Percentiles rank a stretch among this genome's conserved stretches.
Conservation (phyloP, 1,140 invertebrate genomes). For the Metopolophium dirhodum region DNA sequence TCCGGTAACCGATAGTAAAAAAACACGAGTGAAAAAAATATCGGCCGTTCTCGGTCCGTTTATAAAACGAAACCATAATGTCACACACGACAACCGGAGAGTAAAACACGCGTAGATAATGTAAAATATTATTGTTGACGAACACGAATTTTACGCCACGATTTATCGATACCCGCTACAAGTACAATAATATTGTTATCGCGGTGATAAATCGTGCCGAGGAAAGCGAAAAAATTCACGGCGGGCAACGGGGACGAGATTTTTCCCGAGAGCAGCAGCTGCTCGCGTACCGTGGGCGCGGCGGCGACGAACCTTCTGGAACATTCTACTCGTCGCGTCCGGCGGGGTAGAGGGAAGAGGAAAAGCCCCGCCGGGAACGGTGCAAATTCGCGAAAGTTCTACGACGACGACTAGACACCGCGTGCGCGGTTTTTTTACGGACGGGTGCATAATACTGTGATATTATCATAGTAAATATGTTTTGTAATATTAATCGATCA, state of each 20-base stretch:
- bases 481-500: neutral
- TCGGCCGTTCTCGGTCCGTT: neutral
- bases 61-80: neutral
- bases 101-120: neutral
- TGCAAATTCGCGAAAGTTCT: neutral
- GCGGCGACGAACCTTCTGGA: conserved; percentile 47
- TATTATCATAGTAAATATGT: too few species aligned
- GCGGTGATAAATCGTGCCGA: neutral
- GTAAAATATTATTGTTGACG: neutral
- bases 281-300: conserved; percentile 34
- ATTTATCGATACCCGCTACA: neutral
- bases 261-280: conserved; percentile 30
- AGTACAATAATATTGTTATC: neutral
- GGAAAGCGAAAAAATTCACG: neutral
- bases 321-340: conserved; percentile 38
- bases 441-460: neutral
- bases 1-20: conserved; percentile 44
- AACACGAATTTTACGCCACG: neutral
- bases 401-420: neutral
- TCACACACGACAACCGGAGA: neutral
- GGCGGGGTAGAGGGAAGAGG: neutral
- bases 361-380: conserved; percentile 1
- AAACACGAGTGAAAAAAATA: neutral
- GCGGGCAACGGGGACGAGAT: neutral
- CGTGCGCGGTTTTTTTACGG: neutral